phyloP scores from a whole-genome alignment of 1,140 invertebrate species.

The Lepidurus packardi region DNA sequence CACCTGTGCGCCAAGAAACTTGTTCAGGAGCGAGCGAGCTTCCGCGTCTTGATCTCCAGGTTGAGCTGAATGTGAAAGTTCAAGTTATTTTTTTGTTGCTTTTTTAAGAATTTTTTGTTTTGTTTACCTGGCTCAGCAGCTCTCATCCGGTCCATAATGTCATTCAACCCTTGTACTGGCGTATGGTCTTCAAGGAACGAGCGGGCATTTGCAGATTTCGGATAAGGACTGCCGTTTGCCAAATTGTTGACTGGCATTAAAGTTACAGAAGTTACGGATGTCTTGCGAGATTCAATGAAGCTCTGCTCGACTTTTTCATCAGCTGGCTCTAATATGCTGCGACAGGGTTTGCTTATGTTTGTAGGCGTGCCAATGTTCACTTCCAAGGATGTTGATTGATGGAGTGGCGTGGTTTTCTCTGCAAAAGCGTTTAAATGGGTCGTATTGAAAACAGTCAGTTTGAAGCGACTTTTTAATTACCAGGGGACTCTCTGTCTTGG shows the following conservation, averaged over 20 bases:
- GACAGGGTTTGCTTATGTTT: background rate
- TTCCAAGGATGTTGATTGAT: slow-evolving; percentile 38
- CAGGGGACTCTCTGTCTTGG: slow-evolving; percentile 23
- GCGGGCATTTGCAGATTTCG: slow-evolving; percentile 35
- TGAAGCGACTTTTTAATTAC: background rate
- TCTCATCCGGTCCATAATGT: slow-evolving; percentile 66
- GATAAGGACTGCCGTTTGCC: slow-evolving; percentile 23
- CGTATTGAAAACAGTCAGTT: background rate
- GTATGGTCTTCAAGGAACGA: slow-evolving; percentile 62
- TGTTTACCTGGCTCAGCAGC: slow-evolving; percentile 59
- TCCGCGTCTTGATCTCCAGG: slow-evolving; percentile 54
- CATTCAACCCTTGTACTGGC: slow-evolving; percentile 62
- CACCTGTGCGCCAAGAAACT: slow-evolving; percentile 69
- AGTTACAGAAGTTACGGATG: slow-evolving; percentile 12
- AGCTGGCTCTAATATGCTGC: slow-evolving; percentile 1
- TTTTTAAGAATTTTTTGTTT: background rate
- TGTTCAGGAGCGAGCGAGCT: slow-evolving; percentile 65
- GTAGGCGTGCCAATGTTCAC: slow-evolving; percentile 33
- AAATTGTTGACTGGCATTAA: slow-evolving; percentile 11
- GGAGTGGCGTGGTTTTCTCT: slow-evolving; percentile 30
- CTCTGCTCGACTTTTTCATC: slow-evolving; percentile 17
- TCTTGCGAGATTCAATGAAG: background rate
- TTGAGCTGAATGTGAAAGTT: background rate
- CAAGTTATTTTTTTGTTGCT: background rate
- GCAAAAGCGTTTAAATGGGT: background rate